Conservation (phyloP, 2,113 vertebrate species). For the Trogon surrucura region DNA sequence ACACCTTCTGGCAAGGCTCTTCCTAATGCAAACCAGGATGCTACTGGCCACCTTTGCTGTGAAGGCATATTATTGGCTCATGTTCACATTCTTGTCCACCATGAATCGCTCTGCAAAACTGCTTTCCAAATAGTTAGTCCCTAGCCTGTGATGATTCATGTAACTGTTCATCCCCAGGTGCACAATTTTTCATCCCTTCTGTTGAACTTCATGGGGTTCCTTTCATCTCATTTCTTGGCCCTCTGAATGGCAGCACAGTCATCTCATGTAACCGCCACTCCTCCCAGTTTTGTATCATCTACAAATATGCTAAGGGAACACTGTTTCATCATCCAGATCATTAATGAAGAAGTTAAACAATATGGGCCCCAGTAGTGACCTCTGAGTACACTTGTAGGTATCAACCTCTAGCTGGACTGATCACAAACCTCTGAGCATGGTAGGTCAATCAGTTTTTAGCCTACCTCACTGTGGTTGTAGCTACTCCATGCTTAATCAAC, state of each 20-base stretch:
- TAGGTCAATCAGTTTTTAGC: background rate
- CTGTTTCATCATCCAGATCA: background rate
- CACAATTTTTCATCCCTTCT: background rate
- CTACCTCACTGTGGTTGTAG: background rate
- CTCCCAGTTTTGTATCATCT: background rate
- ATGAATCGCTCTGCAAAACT: background rate
- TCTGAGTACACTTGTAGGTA: background rate
- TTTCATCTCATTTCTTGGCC: background rate
- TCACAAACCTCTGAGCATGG: background rate
- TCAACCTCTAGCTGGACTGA: background rate
- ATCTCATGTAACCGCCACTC: background rate
- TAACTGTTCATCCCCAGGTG: background rate
- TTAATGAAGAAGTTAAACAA: background rate
- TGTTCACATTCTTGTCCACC: background rate
- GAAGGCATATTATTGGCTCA: background rate
- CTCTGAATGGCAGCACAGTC: background rate
- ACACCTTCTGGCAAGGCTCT: background rate
- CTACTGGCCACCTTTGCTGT: background rate
- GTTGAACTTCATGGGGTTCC: background rate
- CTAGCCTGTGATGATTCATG: background rate
- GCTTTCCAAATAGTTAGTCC: background rate
- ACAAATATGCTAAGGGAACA: background rate
- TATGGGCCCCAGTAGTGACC: background rate
- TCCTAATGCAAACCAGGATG: background rate
- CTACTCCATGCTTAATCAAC: background rate